Base-by-base conservation (phyloP, 1,140 invertebrate genomes). In the Coboldia fuscipes region DNA sequence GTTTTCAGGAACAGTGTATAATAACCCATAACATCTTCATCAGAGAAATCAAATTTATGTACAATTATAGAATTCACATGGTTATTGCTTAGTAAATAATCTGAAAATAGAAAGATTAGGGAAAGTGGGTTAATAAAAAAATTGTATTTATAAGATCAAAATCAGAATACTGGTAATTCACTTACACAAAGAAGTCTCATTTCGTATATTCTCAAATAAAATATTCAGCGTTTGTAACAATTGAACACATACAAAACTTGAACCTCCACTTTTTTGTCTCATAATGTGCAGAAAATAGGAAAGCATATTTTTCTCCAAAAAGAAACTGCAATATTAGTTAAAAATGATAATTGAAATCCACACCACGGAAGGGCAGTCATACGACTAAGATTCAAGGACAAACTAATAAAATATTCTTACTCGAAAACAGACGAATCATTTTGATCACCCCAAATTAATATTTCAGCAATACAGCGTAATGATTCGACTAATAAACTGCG, bases 11-110 rank as follows among this genome's bases (percentile, higher is more conserved):
- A 98, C 30, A 93, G 94, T 53, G 99, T 97, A 56, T 98, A 99
- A 57, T 99, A 98, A 4, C 93, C 94, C 89, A 98, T 97, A 3
- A 99, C 90, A 70, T 99, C 96, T 62, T 99, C 96, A 62, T 99
- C 93, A 12, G 86, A 90, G 50, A 99, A 96, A 57, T 99, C 94
- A 70, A 98, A 98, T 61, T 96, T 96, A 60, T 98, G 93, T 24
- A 93, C 84, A 52, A 99, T 98, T 48, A 99, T 98, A 22, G 84
- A 90, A 60, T 99, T 99, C 14, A 99, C 90, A 65, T 98, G 92
- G 61, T 99, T 99, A 60, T 99, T 99, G 47, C 92, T 97, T 13
- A 99, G 62, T 35, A 99, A 63, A 62, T 97, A 99, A 78, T 98
- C 92, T 97, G 63, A 39, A 78, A 78, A 36, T 42, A 36, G 45